Evolutionary conservation across 2,888 invertebrate genomes (phyloP), one percentile per base, ranked within the genome.

Genomic region (Aporophyla lueneburgensis): DNA sequence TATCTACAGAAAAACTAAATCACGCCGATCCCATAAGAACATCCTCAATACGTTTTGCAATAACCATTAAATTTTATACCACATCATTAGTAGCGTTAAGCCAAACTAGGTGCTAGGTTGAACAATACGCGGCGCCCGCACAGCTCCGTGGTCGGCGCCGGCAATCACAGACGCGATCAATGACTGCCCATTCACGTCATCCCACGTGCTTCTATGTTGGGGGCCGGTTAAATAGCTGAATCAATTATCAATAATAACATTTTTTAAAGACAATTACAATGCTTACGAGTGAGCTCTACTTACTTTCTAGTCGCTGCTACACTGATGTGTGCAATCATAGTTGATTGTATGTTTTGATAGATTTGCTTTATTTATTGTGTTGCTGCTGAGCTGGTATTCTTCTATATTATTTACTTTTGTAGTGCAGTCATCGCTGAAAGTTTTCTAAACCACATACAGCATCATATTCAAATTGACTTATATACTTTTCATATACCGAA

Each of bases 151-250:
- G 75, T 76, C 81, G 88, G 89, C 90, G 88, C 88, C 88, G 85
- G 82, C 86, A 87, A 89, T 87, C 89, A 90, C 87, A 75, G 88
- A 66, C 84, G 81, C 90, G 86, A 87, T 89, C 89, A 89, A 84
- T 87, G 89, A 80, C 83, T 81, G 84, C 82, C 86, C 86, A 88
- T 89, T 88, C 90, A 87, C 86, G 81, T 86, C 86, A 86, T 79
- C 91, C 91, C 91, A 91, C 91, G 89, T 90, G 88, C 90, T 91
- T 87, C 86, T 81, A 84, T 85, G 83, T 80, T 82, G 87, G 86
- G 81, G 88, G 86, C 84, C 89, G 80, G 85, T 76, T 86, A 87
- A 87, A 87, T 85, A 89, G 76, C 79, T 84, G 81, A 87, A 87
- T 89, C 87, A 88, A 88, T 88, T 87, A 86, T 81, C 74, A 84